Conservation (phyloP, 2,797 vertebrate genomes). For the Chiloscyllium punctatum region DNA sequence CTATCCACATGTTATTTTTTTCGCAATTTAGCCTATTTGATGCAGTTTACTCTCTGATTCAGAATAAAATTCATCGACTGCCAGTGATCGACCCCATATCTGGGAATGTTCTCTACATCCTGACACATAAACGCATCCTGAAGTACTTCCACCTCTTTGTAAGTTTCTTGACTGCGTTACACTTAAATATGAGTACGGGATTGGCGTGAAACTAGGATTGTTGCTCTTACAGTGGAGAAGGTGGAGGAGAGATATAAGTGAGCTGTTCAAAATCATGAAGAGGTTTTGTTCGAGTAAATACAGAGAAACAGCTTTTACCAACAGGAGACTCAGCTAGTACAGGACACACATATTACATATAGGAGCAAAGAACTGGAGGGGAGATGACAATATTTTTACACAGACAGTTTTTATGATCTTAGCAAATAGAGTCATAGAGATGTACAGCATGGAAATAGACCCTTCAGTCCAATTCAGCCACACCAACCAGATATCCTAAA, state of each 20-base stretch:
- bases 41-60: slow-evolving; percentile 65
- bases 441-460: too few species aligned
- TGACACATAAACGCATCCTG: slow-evolving; percentile 88
- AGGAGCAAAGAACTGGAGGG: background rate
- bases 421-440: too few species aligned
- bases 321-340: background rate
- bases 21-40: slow-evolving; percentile 55
- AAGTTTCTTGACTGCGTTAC: slow-evolving; percentile 48
- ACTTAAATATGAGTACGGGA: too few species aligned
- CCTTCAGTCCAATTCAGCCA: too few species aligned
- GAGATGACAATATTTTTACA: background rate
- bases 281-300: too few species aligned
- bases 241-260: background rate
- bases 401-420: background rate
- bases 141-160: slow-evolving; percentile 92
- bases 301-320: background rate
- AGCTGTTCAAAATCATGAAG: background rate
- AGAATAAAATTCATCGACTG: slow-evolving; percentile 84
- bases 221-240: background rate
- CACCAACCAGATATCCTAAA: too few species aligned
- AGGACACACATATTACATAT: background rate
- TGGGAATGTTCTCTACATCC: slow-evolving; percentile 79
- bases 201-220: background rate
- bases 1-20: too few species aligned
- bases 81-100: slow-evolving; percentile 80